Evolutionary conservation across 2,888 invertebrate genomes (phyloP).

Genomic region (Plemyria rubiginata): DNA sequence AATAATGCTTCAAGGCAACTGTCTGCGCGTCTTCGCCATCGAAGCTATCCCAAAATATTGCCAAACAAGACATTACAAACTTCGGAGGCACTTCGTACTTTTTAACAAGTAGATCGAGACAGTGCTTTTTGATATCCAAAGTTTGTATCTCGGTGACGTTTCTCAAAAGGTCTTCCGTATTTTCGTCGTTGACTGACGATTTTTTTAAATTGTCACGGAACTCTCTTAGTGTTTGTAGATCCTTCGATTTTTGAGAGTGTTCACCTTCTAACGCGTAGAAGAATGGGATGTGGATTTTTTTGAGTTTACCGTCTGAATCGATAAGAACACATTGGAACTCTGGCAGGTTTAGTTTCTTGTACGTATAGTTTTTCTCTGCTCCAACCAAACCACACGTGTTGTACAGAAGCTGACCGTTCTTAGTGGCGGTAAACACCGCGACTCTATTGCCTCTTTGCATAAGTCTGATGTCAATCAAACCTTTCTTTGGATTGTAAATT

Average conservation of each 20-base stretch:
- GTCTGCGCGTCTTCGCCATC: slow-evolving; percentile 47
- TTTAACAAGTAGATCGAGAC: slow-evolving; percentile 88
- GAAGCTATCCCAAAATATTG: slow-evolving; percentile 76
- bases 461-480: slow-evolving; percentile 96
- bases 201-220: slow-evolving; percentile 88
- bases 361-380: slow-evolving; percentile 82
- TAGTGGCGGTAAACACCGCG: slow-evolving; percentile 95
- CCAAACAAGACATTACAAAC: slow-evolving; percentile 80
- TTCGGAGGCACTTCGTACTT: slow-evolving; percentile 87
- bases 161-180: slow-evolving; percentile 80
- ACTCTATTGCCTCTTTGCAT: slow-evolving; percentile 95
- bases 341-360: slow-evolving; percentile 85
- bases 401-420: slow-evolving; percentile 91
- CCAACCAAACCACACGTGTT: slow-evolving; percentile 93
- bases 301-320: slow-evolving; percentile 92
- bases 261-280: slow-evolving; percentile 95
- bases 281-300: slow-evolving; percentile 94
- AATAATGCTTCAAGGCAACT: slow-evolving; percentile 61
- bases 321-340: slow-evolving; percentile 91
- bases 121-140: slow-evolving; percentile 88
- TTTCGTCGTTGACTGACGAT: slow-evolving; percentile 77
- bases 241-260: slow-evolving; percentile 93
- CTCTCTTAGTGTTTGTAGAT: slow-evolving; percentile 93
- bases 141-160: slow-evolving; percentile 88
- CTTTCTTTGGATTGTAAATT: slow-evolving; percentile 96